Evolutionary conservation across 1,140 invertebrate species (phyloP), one percentile per base, ranked within the genome.

Genomic region (Neoseiulus cucumeris): DNA sequence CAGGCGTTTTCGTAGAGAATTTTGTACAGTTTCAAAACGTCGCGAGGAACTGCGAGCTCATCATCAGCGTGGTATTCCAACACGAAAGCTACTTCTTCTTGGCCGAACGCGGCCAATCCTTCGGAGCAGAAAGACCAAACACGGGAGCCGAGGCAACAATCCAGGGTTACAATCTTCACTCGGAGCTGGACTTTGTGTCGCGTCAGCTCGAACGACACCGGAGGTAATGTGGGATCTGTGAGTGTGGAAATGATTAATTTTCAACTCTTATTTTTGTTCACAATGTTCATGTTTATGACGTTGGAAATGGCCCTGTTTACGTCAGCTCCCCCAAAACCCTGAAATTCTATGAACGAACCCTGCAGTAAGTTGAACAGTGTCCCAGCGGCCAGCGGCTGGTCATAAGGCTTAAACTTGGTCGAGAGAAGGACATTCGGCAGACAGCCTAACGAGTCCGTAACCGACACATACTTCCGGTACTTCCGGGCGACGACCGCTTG

Each of bases 31-130:
- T 81, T 76, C 70, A 91, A 86, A 42, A 91, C 78, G 74, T 91
- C 87, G 69, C 81, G 81, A 0, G 88, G 87, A 66, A 87, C 78
- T 25, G 75, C 74, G 1, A 76, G 79, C 71, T 88, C 85, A 64
- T 83, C 80, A 65, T 83, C 80, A 0, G 83, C 80, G 9, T 84
- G 73, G n/a, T 79, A 80, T 75, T 91, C 87, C 9, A 92, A 75
- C 33, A 91, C 71, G 67, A 90, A 81, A 65, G 90, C 82, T 20
- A 91, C 76, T 78, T 92, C 89, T 74, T 91, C 87, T 73, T 90
- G 88, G 17, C 87, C 87, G 29, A 90, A 86, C 65, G 84, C 84
- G 64, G 83, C 82, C 71, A 92, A 76, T 22, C 89, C 89, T 70
- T 82, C 80, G 0, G 85, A 87, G 7, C 84, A 83, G 68, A 90